Percentiles rank a stretch among this genome's conserved stretches.
phyloP scores from a whole-genome alignment of 2,888 invertebrate species.

The Diarsia brunnea region DNA sequence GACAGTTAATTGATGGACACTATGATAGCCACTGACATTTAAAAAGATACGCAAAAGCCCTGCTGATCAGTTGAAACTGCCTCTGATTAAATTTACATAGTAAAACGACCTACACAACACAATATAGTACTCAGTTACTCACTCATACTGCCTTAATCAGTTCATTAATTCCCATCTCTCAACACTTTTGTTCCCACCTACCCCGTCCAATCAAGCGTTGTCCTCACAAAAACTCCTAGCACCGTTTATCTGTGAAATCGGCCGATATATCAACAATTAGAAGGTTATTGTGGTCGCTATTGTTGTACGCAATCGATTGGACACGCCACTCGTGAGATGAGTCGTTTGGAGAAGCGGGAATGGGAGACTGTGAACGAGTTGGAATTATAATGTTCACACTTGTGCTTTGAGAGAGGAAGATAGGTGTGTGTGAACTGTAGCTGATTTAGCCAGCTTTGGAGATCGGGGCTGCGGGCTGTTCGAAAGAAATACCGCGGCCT shows the following conservation, averaged over 20 bases:
- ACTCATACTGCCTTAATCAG: neutral
- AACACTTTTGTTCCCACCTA: conserved; percentile 65
- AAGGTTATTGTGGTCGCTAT: conserved; percentile 67
- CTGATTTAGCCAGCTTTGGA: too few relatives aligned
- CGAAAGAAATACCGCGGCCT: too few relatives aligned
- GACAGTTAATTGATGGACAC: too few relatives aligned
- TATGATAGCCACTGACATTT: too few relatives aligned
- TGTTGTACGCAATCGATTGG: conserved; percentile 81
- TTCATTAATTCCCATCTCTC: conserved; percentile 8
- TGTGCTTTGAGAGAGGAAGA: too few relatives aligned
- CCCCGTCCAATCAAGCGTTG: conserved; percentile 74
- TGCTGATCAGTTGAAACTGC: too few relatives aligned
- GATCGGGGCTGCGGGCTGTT: too few relatives aligned
- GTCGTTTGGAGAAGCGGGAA: conserved; percentile 31
- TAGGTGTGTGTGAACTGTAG: too few relatives aligned
- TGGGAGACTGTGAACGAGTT: conserved; percentile 39
- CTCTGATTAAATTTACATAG: too few relatives aligned
- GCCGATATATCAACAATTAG: conserved; percentile 79
- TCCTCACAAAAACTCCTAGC: conserved; percentile 55
- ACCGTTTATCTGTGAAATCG: conserved; percentile 69
- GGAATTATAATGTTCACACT: neutral
- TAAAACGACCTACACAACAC: too few relatives aligned
- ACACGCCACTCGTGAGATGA: conserved; percentile 72
- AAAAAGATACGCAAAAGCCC: too few relatives aligned
- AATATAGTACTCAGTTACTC: too few relatives aligned